These are phyloP conservation scores for Mizuhopecten yessoensis DNA, from an alignment of 1,140 invertebrate species.

Conservation along the genomic window DNA sequence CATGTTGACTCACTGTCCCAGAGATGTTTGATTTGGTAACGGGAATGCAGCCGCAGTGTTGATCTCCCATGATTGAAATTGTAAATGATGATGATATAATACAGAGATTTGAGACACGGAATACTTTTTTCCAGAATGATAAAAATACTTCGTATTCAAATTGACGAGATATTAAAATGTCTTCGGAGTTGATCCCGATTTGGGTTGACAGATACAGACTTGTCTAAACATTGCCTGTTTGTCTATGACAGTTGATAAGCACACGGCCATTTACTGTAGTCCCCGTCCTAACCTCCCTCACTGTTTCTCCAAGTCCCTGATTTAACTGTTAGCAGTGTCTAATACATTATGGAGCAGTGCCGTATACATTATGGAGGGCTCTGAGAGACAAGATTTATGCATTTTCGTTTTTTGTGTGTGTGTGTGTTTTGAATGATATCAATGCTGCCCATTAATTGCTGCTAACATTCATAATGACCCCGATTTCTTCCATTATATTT, in stretches of 20 bases:
- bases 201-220: constrained; percentile 37
- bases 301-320: neutral
- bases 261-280: neutral
- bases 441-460: no score
- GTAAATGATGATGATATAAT: constrained; percentile 40
- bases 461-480: no score
- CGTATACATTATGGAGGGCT: no score
- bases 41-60: neutral
- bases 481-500: no score
- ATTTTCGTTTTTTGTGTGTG: no score
- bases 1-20: constrained; percentile 8
- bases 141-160: constrained; percentile 7
- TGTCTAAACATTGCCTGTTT: constrained; percentile 28
- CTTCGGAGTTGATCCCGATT: constrained; percentile 14
- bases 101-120: constrained; percentile 6
- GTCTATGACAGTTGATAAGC: neutral
- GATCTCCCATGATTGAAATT: constrained; percentile 22
- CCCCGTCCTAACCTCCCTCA: neutral
- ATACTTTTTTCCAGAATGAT: constrained; percentile 10
- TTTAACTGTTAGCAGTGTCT: neutral
- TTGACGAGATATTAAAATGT: constrained; percentile 33
- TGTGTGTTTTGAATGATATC: no score
- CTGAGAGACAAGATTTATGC: no score
- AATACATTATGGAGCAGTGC: no score
- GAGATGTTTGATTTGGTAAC: neutral